Evolutionary conservation across 35 echinoderm and acorn worm genomes (phyloP), one percentile per base, ranked within the genome.

Genomic region (Heliocidaris erythrogramma): DNA sequence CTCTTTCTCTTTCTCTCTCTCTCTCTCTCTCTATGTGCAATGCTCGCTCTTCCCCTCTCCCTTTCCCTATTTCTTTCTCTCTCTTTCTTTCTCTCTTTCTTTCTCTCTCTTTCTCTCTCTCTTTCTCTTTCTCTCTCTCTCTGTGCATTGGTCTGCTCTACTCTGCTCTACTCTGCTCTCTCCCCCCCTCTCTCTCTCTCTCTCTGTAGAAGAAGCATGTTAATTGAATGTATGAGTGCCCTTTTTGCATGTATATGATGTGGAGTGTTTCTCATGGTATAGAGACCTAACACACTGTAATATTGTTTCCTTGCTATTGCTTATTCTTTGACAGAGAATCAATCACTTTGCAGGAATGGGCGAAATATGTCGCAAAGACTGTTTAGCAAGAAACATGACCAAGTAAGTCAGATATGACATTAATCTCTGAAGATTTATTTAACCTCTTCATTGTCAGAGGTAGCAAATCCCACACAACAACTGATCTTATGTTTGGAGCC

Each of bases 331-430:
- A 1, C 94, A 98, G 97, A 94, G 94, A 95, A 91, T 97, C 61
- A 99, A 99, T 92, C 98, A 99, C 93, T 99, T 99, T 95, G 97
- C 98, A n/a, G 98, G 96, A 56, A 99, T 99, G 98, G 98, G 98
- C 12, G 98, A 99, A 88, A 99, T 99, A 60, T 99, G 98, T 53
- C 94, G 98, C 2, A 99, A 99, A 71, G 98, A 99, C 90, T 97
- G 95, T 90, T 92, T 99, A 18, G 98, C 98, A 2, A 94, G 98
- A 88, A 99, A 99, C 61, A 96, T 99, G 96, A 90, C 95, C 27
- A 99, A 97, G 98, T 99, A 94, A 96, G 98, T 97, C 24, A 7
- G 17, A 30, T 65, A 2, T 11, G 71, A 42, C 13, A 59, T 93
- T 60, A 42, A 42, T 42, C 35, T 42, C 35, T 42, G 3, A 0